phyloP scores from a whole-genome alignment of 2,113 vertebrate species.

The Thamnaconus septentrionalis region DNA sequence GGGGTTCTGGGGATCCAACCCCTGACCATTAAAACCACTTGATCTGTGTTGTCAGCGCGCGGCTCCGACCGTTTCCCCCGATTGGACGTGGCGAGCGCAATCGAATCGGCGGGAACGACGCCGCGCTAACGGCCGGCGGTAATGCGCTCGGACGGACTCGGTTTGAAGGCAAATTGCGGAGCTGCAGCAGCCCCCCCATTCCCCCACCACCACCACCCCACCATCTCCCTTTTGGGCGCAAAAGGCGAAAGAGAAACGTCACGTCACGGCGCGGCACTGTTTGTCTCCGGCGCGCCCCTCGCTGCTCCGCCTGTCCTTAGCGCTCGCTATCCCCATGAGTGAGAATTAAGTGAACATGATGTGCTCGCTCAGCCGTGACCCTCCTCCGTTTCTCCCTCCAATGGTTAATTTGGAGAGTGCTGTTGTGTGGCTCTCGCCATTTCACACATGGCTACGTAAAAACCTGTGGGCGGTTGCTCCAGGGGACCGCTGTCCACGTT shows the following conservation, averaged over 20 bases:
- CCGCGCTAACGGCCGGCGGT: neutral
- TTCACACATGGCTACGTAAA: constrained; percentile 69
- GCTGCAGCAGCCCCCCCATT: neutral
- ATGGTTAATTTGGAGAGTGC: constrained; percentile 66
- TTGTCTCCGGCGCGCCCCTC: constrained; percentile 28
- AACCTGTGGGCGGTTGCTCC: constrained; percentile 69
- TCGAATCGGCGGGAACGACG: constrained; percentile 17
- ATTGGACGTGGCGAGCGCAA: constrained; percentile 16
- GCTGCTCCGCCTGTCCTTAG: constrained; percentile 33
- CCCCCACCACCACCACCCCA: neutral
- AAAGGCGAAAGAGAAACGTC: neutral
- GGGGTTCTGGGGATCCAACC: constrained; percentile 21
- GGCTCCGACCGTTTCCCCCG: constrained; percentile 2
- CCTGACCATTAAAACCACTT: constrained; percentile 7
- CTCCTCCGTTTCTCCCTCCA: constrained; percentile 61
- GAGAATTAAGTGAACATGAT: constrained; percentile 74
- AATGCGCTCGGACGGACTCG: neutral
- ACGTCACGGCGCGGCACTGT: constrained; percentile 1
- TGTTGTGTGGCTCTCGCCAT: constrained; percentile 68
- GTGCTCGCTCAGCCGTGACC: constrained; percentile 61
- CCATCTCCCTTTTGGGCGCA: neutral
- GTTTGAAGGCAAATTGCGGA: neutral
- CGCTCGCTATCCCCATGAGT: constrained; percentile 60
- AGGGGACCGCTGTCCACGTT: constrained; percentile 51
- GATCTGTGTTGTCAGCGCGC: constrained; percentile 23